Conservation (phyloP, 2,797 vertebrate species). For the Coregonus suidteri region DNA sequence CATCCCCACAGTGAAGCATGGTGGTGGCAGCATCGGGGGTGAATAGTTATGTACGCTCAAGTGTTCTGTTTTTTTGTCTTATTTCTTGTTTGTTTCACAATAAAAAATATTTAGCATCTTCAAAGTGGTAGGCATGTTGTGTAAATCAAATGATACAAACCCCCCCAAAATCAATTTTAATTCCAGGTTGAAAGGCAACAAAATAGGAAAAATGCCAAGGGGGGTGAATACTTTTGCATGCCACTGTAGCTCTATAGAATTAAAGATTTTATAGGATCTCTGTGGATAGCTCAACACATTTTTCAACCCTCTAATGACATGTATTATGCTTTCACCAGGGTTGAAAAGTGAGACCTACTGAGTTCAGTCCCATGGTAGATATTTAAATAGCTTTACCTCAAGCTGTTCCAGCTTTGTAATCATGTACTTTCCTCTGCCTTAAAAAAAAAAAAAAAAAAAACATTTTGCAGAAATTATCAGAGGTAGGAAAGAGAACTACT, state of each 20-base stretch:
- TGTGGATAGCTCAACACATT: not conserved
- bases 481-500: constrained; percentile 33
- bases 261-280: not conserved
- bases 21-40: no score
- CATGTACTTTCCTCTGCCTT: not conserved
- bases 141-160: no score
- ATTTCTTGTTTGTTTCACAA: no score
- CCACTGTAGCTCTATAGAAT: not conserved
- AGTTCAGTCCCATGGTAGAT: not conserved
- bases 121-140: no score
- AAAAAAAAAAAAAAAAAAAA: not conserved
- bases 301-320: not conserved
- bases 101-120: no score
- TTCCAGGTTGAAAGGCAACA: no score
- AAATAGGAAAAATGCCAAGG: no score
- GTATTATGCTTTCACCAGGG: not conserved
- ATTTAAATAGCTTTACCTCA: not conserved
- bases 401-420: constrained; percentile 4
- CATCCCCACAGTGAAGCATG: no score
- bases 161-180: no score
- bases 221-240: no score
- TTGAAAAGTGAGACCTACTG: not conserved
- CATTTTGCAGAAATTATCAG: constrained; percentile 46
- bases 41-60: no score
- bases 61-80: no score